Evolutionary conservation across 2,888 invertebrate species (phyloP).

Genomic region (Andrena bicolor): DNA sequence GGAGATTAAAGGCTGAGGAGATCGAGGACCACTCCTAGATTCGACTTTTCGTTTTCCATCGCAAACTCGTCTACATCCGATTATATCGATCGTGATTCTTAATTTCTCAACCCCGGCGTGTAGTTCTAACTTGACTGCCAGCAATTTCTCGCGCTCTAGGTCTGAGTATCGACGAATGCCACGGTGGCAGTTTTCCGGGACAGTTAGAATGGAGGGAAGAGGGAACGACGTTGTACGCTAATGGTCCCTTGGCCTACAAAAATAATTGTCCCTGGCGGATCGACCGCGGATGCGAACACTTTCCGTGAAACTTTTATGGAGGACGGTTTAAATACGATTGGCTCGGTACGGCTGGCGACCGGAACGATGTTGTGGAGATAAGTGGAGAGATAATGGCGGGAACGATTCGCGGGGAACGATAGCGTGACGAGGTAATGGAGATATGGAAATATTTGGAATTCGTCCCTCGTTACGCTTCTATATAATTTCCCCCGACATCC

Average conservation of each 20-base stretch:
- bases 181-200: slow-evolving; percentile 12
- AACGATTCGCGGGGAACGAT: slow-evolving; percentile 40
- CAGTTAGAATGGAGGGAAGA: slow-evolving; percentile 1
- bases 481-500: slow-evolving; percentile 20
- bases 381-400: slow-evolving; percentile 45
- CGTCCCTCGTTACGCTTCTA: slow-evolving; percentile 21
- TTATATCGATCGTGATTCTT: neutral
- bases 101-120: neutral
- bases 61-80: neutral
- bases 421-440: slow-evolving; percentile 40
- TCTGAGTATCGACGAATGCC: neutral
- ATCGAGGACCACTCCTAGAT: slow-evolving; percentile 11
- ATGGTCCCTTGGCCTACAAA: slow-evolving; percentile 25
- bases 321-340: slow-evolving; percentile 38
- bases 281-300: slow-evolving; percentile 12
- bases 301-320: slow-evolving; percentile 33
- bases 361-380: slow-evolving; percentile 36
- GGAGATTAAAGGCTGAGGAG: slow-evolving; percentile 23
- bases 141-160: neutral
- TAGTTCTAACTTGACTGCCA: slow-evolving; percentile 11
- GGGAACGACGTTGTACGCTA: neutral
- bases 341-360: slow-evolving; percentile 2
- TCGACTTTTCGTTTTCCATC: neutral
- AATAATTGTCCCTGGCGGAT: slow-evolving; percentile 34
- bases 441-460: slow-evolving; percentile 48